phyloP scores from a whole-genome alignment of 2,888 invertebrate species.

The Microctonus brassicae region DNA sequence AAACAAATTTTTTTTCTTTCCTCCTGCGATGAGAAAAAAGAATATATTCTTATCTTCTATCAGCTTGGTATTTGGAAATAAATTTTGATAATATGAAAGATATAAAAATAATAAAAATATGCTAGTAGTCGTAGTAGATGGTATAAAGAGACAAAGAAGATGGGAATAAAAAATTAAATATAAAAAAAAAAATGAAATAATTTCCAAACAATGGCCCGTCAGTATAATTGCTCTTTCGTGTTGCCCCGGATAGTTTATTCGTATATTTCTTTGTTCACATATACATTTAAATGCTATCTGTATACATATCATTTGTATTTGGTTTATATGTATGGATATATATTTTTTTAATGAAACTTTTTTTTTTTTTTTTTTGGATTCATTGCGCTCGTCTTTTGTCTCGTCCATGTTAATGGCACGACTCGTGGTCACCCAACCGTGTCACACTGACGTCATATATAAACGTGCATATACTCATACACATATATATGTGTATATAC shows the following conservation, averaged over 20 bases:
- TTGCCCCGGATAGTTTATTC: constrained; percentile 29
- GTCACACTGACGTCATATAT: constrained; percentile 65
- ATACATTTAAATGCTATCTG: constrained; percentile 16
- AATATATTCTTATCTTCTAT: no score
- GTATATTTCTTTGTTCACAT: neutral
- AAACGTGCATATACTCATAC: no score
- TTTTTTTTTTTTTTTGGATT: constrained; percentile 33
- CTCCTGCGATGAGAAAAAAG: no score
- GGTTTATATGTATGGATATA: neutral
- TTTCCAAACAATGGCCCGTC: constrained; percentile 41
- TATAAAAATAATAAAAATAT: no score
- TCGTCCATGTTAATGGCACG: constrained; percentile 62
- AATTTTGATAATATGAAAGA: no score
- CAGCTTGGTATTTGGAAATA: no score
- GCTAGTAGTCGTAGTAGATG: neutral
- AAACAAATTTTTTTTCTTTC: no score
- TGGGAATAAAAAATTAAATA: constrained; percentile 7
- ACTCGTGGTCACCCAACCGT: constrained; percentile 65
- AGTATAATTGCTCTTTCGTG: constrained; percentile 44
- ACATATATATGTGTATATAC: neutral
- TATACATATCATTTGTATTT: neutral
- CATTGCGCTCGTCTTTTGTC: constrained; percentile 33
- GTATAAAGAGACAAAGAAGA: neutral
- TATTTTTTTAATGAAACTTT: constrained; percentile 25
- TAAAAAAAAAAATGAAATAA: constrained; percentile 33